Evolutionary conservation across 2,113 vertebrate genomes (phyloP).

Genomic region (Passer domesticus): DNA sequence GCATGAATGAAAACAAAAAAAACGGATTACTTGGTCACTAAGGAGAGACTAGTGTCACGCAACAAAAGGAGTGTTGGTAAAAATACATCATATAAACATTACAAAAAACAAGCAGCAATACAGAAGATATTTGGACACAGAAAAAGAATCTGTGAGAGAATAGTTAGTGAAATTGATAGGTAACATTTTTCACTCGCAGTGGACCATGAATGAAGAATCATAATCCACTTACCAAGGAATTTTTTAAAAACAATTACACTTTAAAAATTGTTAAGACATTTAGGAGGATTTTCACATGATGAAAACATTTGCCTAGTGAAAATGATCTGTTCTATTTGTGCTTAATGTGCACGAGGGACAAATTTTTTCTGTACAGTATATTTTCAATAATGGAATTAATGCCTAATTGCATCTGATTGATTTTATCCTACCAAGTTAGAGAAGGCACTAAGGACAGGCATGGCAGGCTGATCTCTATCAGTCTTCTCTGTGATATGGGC

Average conservation of each 20-base stretch:
- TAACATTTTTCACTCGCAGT: background rate
- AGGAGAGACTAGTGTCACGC: background rate
- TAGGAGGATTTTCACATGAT: background rate
- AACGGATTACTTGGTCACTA: background rate
- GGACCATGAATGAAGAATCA: background rate
- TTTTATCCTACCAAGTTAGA: background rate
- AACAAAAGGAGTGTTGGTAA: background rate
- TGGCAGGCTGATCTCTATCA: background rate
- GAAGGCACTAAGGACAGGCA: background rate
- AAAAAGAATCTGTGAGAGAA: background rate
- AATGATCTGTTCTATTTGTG: background rate
- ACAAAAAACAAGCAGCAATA: background rate
- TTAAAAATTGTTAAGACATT: background rate
- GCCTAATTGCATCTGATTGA: background rate
- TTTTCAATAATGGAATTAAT: constrained; percentile 23
- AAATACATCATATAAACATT: background rate
- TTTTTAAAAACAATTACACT: background rate
- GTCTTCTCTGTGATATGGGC: background rate
- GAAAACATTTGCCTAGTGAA: background rate
- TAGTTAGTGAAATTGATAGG: background rate
- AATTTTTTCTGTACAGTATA: background rate
- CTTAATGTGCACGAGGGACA: background rate
- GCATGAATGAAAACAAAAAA: background rate
- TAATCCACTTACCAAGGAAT: background rate
- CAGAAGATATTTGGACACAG: background rate